Percentiles rank a stretch among this genome's conserved stretches.
phyloP scores from a whole-genome alignment of 2,797 vertebrate species.

The Hemibagrus guttatus region DNA sequence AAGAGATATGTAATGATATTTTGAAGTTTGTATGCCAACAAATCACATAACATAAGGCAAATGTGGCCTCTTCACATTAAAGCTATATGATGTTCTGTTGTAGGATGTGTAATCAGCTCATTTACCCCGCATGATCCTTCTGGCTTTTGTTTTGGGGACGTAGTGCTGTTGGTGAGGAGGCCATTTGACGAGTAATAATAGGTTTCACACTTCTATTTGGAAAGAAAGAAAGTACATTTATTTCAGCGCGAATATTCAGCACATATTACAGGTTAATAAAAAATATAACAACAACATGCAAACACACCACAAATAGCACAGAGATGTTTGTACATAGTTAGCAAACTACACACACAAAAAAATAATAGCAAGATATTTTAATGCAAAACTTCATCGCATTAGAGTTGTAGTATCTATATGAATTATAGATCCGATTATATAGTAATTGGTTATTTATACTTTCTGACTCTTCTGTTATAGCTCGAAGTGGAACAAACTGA shows the following conservation, averaged over 20 bases:
- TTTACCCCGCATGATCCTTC: slow-evolving; percentile 56
- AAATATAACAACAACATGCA: neutral
- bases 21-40: neutral
- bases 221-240: neutral
- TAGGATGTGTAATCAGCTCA: neutral
- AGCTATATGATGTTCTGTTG: neutral
- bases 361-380: neutral
- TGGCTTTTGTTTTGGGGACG: slow-evolving; percentile 66
- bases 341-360: neutral
- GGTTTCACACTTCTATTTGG: slow-evolving; percentile 12
- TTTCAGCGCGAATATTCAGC: neutral
- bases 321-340: neutral
- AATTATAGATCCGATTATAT: neutral
- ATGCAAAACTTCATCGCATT: neutral
- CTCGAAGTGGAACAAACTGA: neutral
- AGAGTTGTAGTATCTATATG: neutral
- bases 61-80: neutral
- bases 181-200: slow-evolving; percentile 61
- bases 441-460: neutral
- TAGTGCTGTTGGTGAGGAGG: slow-evolving; percentile 63
- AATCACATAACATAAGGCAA: neutral
- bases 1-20: neutral
- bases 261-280: neutral
- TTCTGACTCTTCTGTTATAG: neutral
- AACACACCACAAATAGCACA: neutral